phyloP scores from a whole-genome alignment of 30 jellyfish, hydroid and myxozoan species.

The Turritopsis dohrnii region DNA sequence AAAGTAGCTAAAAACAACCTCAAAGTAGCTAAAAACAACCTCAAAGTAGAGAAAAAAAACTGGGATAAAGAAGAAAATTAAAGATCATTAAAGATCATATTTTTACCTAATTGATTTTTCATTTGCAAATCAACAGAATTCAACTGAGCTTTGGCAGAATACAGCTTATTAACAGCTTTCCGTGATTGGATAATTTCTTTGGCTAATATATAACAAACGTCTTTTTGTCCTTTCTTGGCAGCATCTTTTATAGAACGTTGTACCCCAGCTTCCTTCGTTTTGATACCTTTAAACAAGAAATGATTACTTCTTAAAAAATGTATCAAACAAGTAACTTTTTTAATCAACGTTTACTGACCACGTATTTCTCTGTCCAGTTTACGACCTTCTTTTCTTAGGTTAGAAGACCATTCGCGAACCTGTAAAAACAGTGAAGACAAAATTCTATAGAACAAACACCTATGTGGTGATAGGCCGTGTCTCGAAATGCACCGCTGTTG shows the following conservation, averaged over 20 bases:
- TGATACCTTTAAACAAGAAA: slow-evolving; percentile 42
- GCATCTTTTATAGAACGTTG: slow-evolving; percentile 91
- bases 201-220: slow-evolving; percentile 82
- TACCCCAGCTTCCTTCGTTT: slow-evolving; percentile 87
- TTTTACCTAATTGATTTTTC: slow-evolving; percentile 93
- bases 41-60: background rate
- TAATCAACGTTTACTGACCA: slow-evolving; percentile 30
- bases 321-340: background rate
- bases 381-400: slow-evolving; percentile 82
- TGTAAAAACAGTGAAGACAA: background rate
- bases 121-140: slow-evolving; percentile 82
- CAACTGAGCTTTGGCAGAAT: slow-evolving; percentile 93
- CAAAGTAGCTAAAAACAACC: background rate
- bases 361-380: slow-evolving; percentile 88
- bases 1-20: background rate
- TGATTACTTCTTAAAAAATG: background rate
- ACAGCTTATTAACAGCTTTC: slow-evolving; percentile 79
- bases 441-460: no score
- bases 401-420: slow-evolving; percentile 88
- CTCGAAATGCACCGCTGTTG: no score
- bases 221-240: slow-evolving; percentile 93
- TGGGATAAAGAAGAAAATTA: no score
- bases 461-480: no score
- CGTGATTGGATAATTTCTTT: slow-evolving; percentile 85
- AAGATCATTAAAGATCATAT: no score